Evolutionary conservation across 2,888 invertebrate species (phyloP), one percentile per base, ranked within the genome.

Genomic region (Dasypogon diadema): DNA sequence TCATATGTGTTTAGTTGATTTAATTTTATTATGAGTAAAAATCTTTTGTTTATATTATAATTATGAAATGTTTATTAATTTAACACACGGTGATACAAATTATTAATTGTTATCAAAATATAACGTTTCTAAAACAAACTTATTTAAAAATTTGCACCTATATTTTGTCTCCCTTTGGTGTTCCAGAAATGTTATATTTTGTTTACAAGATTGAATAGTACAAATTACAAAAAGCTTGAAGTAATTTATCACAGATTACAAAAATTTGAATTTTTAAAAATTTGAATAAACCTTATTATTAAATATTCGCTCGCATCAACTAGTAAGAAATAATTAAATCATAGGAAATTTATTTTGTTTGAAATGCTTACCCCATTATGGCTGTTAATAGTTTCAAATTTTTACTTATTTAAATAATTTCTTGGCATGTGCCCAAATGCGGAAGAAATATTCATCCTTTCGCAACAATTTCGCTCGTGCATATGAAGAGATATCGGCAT

Each of bases 361-460:
- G 12, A 34, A 48, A 54, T 51, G 10, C 48, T 70, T 70, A 70
- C 54, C 34, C 68, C 48, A 16, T 26, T 26, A 34, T 12, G 54
- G 54, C 54, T 54, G 30, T 30, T 26, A 30, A 54, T 46, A 54
- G 26, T 26, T 26, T 26, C 2, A n/a, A 55, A 8, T 55, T 26
- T 24, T 58, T 51, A 37, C 30, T 58, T 77, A 65, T 87, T 94
- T 92, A 87, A 94, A 94, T 78, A 94, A 88, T 85, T 93, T 92
- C 82, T 92, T 92, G 80, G 94, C 93, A 83, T 94, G 92, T 86
- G 92, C 92, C 94, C 94, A 96, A 87, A 97, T 93, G 81, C 94
- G 91, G 92, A 97, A 97, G 92, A 97, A 97, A 88, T 97, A 97
- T 87, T 97, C 97, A 85, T 96, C 96, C 82, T 93, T 91, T 80